These are phyloP conservation scores for Lepetodrilus schrolli DNA, from an alignment of 2,888 invertebrate species.

Conservation along the genomic window DNA sequence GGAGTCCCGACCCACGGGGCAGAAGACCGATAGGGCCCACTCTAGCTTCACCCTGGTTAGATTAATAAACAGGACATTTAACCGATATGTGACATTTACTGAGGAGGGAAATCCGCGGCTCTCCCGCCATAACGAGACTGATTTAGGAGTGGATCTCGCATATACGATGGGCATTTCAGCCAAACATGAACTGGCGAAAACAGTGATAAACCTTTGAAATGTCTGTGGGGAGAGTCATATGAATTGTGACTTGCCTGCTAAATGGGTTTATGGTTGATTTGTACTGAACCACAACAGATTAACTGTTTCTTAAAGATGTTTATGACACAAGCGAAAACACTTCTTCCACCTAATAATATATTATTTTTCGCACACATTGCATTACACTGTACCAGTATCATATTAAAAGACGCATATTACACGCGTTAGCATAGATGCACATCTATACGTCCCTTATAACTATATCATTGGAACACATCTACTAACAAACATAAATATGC, in stretches of 20 bases:
- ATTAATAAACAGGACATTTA: slow-evolving; percentile 27
- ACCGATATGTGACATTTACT: slow-evolving; percentile 25
- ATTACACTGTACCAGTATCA: too few species aligned
- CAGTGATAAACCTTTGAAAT: background rate
- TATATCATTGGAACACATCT: too few species aligned
- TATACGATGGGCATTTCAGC: slow-evolving; percentile 15
- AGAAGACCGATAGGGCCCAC: background rate
- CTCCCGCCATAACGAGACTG: slow-evolving; percentile 10
- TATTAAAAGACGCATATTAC: too few species aligned
- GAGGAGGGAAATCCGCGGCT: slow-evolving; percentile 17
- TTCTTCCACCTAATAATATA: too few species aligned
- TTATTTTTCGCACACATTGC: too few species aligned
- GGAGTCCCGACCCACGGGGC: background rate
- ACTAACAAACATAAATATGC: too few species aligned
- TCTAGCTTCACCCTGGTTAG: slow-evolving; percentile 4
- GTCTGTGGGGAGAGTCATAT: background rate
- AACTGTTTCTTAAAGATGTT: slow-evolving; percentile 2
- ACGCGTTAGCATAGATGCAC: too few species aligned
- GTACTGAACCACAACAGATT: background rate
- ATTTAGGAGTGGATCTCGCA: slow-evolving; percentile 23
- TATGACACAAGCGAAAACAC: too few species aligned
- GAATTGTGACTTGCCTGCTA: slow-evolving; percentile 16
- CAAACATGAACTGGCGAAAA: background rate
- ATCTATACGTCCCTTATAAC: too few species aligned
- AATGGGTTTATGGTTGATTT: background rate